Evolutionary conservation across 2,888 invertebrate species (phyloP).

Genomic region (Thecophora atra): DNA sequence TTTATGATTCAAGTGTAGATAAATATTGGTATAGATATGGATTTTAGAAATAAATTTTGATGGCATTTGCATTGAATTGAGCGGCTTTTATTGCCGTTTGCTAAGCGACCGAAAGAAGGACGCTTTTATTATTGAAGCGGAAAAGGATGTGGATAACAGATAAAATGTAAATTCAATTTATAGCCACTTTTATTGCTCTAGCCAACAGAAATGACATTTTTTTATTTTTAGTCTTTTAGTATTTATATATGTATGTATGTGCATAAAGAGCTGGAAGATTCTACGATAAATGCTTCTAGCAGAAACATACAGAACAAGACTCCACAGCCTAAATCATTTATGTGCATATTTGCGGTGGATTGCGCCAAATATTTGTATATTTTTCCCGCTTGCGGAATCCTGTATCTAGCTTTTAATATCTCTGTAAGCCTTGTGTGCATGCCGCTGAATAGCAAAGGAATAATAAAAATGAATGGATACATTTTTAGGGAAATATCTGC

Average conservation of each 20-base stretch:
- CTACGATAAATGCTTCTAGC: background rate
- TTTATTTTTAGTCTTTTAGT: background rate
- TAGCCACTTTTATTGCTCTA: slow-evolving; percentile 9
- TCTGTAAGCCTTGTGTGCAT: background rate
- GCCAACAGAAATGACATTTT: background rate
- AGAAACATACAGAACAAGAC: background rate
- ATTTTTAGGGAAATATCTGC: background rate
- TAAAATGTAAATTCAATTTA: slow-evolving; percentile 30
- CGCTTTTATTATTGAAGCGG: background rate
- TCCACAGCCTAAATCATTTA: background rate
- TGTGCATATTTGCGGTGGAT: background rate
- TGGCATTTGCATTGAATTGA: too few relatives aligned
- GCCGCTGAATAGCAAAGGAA: background rate
- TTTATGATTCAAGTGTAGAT: too few relatives aligned
- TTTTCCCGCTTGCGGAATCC: slow-evolving; percentile 3
- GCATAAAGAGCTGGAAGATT: background rate
- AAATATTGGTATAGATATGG: too few relatives aligned
- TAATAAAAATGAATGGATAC: background rate
- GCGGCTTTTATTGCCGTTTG: too few relatives aligned
- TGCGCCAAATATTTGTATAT: background rate
- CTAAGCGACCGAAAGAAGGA: too few relatives aligned
- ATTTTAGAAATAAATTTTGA: too few relatives aligned
- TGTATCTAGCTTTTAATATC: background rate
- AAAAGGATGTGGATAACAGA: slow-evolving; percentile 23
- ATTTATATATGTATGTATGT: background rate